Evolutionary conservation across 1,140 invertebrate species (phyloP), one percentile per base, ranked within the genome.

Genomic region (Drosophila tsacasi): DNA sequence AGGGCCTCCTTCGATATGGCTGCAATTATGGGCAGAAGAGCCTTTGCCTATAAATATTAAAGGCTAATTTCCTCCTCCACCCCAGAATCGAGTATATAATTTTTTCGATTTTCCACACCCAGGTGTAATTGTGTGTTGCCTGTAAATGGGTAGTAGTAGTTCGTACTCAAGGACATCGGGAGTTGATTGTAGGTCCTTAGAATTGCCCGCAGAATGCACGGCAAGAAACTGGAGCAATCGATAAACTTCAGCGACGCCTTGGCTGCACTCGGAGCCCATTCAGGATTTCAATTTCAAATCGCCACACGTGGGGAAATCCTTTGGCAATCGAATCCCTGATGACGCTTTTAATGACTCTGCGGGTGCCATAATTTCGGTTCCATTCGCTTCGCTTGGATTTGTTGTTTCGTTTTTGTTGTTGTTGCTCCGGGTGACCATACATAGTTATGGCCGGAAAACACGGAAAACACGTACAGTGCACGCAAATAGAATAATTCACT

Each of bases 1-100:
- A 15, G 10, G 23, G 21, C 42, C 30, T 58, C 12, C 23, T 39
- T 39, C 21, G n/a, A 8, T 54, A 19, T 21, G 47, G 12, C 23
- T 50, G 69, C 54, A 50, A 47, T 27, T 27, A 37, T 40, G 21
- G n/a, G 9, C 35, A 7, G 25, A 7, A 27, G 27, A 35, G 15
- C 69, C 49, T 35, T 57, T 46, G n/a, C 25, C 59, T 42, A 79
- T 79, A 72, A 79, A 79, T 79, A 79, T 79, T 79, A 62, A 79
- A 79, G 54, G 44, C 75, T 71, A 72, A 79, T 79, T 78, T 78
- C 39, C 39, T 30, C 3, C 25, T 9, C 25, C 49, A 1, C 13
- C 52, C 50, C 12, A 21, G 50, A 39, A 37, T 40, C n/a, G 44
- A 50, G 44, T 73, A 72, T 73, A 60, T 72, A 72, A 73, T 72